phyloP scores from a whole-genome alignment of 2,888 invertebrate species.

The Tiliacea citrago region DNA sequence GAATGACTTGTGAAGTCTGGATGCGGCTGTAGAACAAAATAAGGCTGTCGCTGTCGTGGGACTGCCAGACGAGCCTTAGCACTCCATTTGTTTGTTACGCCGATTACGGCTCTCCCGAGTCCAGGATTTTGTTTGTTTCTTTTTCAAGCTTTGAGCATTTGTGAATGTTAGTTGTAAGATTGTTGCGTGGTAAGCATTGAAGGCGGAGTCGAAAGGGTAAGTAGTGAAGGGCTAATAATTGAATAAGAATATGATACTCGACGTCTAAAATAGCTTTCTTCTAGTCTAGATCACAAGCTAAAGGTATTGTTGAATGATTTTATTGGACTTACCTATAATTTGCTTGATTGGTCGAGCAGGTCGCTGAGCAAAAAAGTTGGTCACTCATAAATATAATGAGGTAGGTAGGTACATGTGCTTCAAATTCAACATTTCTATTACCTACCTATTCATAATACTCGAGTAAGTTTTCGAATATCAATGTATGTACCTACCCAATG shows the following conservation, averaged over 20 bases:
- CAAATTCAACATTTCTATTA: neutral
- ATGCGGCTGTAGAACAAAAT: conserved; percentile 1
- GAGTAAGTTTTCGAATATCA: neutral
- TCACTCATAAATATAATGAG: neutral
- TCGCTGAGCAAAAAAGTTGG: conserved; percentile 47
- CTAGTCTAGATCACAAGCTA: neutral
- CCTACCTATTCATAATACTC: neutral
- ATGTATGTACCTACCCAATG: neutral
- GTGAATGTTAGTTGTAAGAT: conserved; percentile 23
- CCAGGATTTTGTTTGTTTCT: conserved; percentile 10
- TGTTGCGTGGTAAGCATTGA: conserved; percentile 34
- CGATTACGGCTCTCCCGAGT: conserved; percentile 39
- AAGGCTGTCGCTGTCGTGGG: conserved; percentile 36
- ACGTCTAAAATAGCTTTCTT: conserved; percentile 16
- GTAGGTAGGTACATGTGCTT: conserved; percentile 5
- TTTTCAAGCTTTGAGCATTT: conserved; percentile 23
- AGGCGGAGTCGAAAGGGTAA: conserved; percentile 57
- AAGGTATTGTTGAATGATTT: neutral
- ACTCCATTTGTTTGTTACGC: conserved; percentile 46
- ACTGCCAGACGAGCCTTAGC: conserved; percentile 36
- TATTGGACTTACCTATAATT: neutral
- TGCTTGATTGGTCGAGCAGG: conserved; percentile 22
- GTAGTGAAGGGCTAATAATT: conserved; percentile 42
- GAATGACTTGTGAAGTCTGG: conserved; percentile 9
- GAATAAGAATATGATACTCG: conserved; percentile 19